Percentiles rank a stretch among this genome's conserved stretches.
Conservation (phyloP, 2,888 invertebrate genomes). For the Stomorhina lunata region DNA sequence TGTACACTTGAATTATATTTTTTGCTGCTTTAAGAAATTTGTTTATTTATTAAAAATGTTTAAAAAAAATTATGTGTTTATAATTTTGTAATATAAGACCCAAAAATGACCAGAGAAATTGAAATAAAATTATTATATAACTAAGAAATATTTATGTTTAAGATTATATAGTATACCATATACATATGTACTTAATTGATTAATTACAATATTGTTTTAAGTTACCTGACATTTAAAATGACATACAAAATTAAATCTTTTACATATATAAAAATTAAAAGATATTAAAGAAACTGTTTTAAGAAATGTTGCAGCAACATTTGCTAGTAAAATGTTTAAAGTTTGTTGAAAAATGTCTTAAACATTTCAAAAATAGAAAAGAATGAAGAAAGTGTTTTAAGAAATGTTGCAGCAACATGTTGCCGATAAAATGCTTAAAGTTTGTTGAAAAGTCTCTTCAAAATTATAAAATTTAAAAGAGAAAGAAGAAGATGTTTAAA, state of each 20-base stretch:
- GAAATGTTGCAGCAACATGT: too few relatives aligned
- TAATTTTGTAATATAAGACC: neutral
- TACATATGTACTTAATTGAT: neutral
- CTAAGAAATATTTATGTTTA: neutral
- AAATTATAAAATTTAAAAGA: too few relatives aligned
- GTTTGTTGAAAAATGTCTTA: too few relatives aligned
- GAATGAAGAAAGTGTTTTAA: too few relatives aligned
- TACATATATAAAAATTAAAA: neutral
- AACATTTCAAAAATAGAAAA: too few relatives aligned
- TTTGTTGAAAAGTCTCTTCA: too few relatives aligned
- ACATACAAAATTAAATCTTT: neutral
- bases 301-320: too few relatives aligned
- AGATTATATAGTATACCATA: too few relatives aligned
- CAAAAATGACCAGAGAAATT: neutral
- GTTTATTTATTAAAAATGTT: neutral
- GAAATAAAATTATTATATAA: neutral
- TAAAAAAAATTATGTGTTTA: neutral
- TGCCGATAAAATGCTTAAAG: too few relatives aligned
- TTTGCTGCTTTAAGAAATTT: neutral
- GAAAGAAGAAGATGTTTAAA: too few relatives aligned
- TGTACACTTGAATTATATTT: neutral
- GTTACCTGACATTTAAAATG: neutral
- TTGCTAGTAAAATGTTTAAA: too few relatives aligned
- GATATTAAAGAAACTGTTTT: too few relatives aligned
- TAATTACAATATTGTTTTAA: conserved; percentile 7